Conservation (phyloP, 2,888 invertebrate species). For the Melanotus villosus region DNA sequence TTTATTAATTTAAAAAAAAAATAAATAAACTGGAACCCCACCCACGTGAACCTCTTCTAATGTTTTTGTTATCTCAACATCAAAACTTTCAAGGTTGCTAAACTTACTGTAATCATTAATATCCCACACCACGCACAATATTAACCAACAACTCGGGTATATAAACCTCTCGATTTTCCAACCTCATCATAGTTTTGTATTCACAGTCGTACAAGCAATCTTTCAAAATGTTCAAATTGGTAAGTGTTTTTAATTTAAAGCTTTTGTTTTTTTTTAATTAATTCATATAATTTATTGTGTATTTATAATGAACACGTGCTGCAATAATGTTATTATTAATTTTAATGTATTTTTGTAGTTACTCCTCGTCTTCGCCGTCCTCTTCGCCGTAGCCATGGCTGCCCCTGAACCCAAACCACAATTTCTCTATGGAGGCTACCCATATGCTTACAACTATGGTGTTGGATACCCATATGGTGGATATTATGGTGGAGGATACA, state of each 20-base stretch:
- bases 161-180: not conserved
- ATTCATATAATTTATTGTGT: not conserved
- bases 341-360: no score
- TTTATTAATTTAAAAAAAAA: no score
- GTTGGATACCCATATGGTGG: slow-evolving; percentile 17
- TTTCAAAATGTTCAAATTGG: slow-evolving; percentile 30
- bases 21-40: no score
- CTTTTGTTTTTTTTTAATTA: not conserved
- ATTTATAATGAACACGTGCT: no score
- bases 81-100: not conserved
- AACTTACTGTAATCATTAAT: not conserved
- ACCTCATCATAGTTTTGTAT: slow-evolving; percentile 17
- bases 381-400: slow-evolving; percentile 47
- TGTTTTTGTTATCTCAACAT: no score
- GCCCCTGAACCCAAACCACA: slow-evolving; percentile 46
- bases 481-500: not conserved
- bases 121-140: not conserved
- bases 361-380: slow-evolving; percentile 41
- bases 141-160: not conserved
- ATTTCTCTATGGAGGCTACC: slow-evolving; percentile 30
- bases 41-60: no score
- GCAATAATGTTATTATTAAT: no score
- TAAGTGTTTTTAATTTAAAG: slow-evolving; percentile 7
- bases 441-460: slow-evolving; percentile 2
- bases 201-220: slow-evolving; percentile 1